phyloP scores from a whole-genome alignment of 2,888 invertebrate species.

The Tetragonula carbonaria region DNA sequence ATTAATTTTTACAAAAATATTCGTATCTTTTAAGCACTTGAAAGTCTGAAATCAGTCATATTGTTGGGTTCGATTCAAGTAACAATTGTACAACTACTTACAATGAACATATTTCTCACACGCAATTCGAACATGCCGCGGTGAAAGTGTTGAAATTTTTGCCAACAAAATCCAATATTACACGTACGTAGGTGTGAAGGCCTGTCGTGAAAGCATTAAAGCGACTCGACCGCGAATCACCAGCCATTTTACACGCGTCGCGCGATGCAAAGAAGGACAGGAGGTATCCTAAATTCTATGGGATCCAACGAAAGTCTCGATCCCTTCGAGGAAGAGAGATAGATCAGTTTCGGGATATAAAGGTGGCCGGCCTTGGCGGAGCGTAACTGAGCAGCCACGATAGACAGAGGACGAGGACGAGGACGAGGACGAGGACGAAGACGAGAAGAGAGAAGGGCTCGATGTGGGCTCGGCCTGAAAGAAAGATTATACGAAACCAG shows the following conservation, averaged over 20 bases:
- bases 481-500: constrained; percentile 53
- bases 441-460: neutral
- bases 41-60: no score
- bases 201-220: no score
- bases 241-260: neutral
- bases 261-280: neutral
- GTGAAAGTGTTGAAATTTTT: no score
- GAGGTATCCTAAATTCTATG: neutral
- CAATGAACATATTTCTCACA: no score
- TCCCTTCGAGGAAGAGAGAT: neutral
- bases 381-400: constrained; percentile 31
- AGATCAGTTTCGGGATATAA: neutral
- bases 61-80: no score
- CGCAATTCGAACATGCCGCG: no score
- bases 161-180: no score
- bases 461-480: constrained; percentile 51
- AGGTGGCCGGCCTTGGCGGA: constrained; percentile 39
- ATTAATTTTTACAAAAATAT: no score
- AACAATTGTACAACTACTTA: no score
- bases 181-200: no score
- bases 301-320: neutral
- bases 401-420: neutral
- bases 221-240: neutral
- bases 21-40: no score
- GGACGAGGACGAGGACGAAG: neutral